Percentiles rank a stretch among this genome's conserved stretches.
Evolutionary conservation across 2,113 vertebrate genomes (phyloP).

Genomic region (Romanogobio albipinnatus): DNA sequence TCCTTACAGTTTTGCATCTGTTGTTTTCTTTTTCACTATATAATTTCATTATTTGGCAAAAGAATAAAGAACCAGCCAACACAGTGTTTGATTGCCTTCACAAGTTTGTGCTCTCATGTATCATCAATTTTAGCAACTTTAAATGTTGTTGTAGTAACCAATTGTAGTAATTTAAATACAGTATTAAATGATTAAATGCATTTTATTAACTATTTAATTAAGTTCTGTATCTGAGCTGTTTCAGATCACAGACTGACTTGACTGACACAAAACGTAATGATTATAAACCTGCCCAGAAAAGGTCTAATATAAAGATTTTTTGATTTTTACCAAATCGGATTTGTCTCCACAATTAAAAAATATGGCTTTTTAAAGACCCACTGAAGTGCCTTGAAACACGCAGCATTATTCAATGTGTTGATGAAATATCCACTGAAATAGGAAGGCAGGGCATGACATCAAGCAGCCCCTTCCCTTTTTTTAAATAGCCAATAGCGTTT

Average conservation of each 20-base stretch:
- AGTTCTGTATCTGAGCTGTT: background rate
- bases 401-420: no score
- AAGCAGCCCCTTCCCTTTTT: no score
- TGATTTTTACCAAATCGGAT: no score
- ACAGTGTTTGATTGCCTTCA: background rate
- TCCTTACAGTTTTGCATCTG: background rate
- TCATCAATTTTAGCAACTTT: background rate
- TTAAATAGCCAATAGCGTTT: no score
- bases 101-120: background rate
- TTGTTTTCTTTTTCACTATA: constrained; percentile 31
- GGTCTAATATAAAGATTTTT: no score
- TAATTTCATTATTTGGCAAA: constrained; percentile 2
- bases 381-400: no score
- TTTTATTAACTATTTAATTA: background rate
- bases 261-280: background rate
- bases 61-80: constrained; percentile 13
- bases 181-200: no score
- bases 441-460: no score
- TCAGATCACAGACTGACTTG: background rate
- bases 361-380: no score
- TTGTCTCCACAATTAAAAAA: no score
- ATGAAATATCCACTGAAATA: no score
- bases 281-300: background rate
- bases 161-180: background rate
- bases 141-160: background rate